Conservation (phyloP, 2,888 invertebrate species). For the Orthosia gracilis region DNA sequence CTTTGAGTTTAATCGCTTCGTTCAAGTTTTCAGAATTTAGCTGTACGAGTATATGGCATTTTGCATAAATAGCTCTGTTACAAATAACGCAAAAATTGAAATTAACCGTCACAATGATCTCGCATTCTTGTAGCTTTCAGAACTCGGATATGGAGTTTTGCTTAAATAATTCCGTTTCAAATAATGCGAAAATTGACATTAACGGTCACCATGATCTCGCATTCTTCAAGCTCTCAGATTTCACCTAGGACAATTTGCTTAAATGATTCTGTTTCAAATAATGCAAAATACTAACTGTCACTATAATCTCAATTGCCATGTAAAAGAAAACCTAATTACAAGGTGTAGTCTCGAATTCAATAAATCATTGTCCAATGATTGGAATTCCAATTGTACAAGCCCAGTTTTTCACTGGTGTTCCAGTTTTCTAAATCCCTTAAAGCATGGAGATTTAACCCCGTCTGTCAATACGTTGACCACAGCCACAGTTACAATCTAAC, state of each 20-base stretch:
- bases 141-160: too few relatives aligned
- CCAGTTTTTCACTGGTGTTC: background rate
- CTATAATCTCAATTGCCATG: background rate
- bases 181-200: background rate
- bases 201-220: background rate
- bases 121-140: too few relatives aligned
- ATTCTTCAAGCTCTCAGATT: too few relatives aligned
- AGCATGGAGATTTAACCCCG: background rate
- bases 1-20: too few relatives aligned
- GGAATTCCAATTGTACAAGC: background rate
- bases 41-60: too few relatives aligned
- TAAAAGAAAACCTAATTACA: background rate
- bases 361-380: background rate
- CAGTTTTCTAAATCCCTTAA: background rate
- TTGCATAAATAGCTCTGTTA: background rate
- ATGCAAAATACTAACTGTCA: background rate
- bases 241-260: too few relatives aligned
- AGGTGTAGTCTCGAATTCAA: background rate
- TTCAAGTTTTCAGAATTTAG: too few relatives aligned
- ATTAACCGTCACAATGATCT: background rate
- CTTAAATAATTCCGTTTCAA: background rate
- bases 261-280: background rate
- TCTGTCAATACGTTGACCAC: background rate
- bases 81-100: background rate
- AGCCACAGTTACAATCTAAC: background rate